Percentiles rank a stretch among this genome's conserved stretches.
Conservation (phyloP, 1,140 invertebrate genomes). For the Zaprionus africanus region DNA sequence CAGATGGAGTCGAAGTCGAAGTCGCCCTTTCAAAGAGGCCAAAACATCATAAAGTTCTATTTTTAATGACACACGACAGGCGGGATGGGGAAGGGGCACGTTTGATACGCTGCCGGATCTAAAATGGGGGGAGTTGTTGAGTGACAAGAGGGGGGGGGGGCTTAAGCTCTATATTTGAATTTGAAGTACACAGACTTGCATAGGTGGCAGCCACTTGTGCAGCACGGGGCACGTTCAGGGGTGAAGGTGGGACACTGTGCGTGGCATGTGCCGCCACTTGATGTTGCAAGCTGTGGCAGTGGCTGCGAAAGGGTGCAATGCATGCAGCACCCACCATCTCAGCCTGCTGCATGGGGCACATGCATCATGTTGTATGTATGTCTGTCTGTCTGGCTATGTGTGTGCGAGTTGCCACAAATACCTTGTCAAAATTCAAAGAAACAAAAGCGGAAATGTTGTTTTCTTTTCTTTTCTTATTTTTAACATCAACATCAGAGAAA, state of each 20-base stretch:
- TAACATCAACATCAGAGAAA: constrained; percentile 61
- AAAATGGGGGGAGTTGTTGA: constrained; percentile 51
- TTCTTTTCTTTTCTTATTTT: constrained; percentile 78
- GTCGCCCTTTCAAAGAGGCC: constrained; percentile 28
- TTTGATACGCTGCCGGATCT: constrained; percentile 20
- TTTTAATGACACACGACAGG: constrained; percentile 61
- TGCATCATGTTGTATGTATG: constrained; percentile 14
- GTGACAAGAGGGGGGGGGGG: constrained; percentile 17
- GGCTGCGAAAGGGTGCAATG: constrained; percentile 52
- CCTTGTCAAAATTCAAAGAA: constrained; percentile 79
- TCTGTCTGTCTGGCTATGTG: not conserved
- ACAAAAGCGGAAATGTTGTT: constrained; percentile 81
- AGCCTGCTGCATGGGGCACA: constrained; percentile 21
- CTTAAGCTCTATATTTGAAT: constrained; percentile 59
- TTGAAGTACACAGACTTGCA: constrained; percentile 66
- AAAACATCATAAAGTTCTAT: constrained; percentile 78
- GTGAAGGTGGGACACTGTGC: not conserved
- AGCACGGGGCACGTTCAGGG: not conserved
- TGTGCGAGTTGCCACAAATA: constrained; percentile 28
- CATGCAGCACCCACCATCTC: constrained; percentile 7
- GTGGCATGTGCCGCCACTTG: constrained; percentile 75
- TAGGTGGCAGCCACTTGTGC: constrained; percentile 74
- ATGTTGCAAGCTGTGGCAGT: constrained; percentile 30
- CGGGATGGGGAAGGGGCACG: not conserved
- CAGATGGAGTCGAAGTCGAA: constrained; percentile 49